Evolutionary conservation across 1,140 invertebrate species (phyloP), one percentile per base, ranked within the genome.

Genomic region (Drosophila obscura): DNA sequence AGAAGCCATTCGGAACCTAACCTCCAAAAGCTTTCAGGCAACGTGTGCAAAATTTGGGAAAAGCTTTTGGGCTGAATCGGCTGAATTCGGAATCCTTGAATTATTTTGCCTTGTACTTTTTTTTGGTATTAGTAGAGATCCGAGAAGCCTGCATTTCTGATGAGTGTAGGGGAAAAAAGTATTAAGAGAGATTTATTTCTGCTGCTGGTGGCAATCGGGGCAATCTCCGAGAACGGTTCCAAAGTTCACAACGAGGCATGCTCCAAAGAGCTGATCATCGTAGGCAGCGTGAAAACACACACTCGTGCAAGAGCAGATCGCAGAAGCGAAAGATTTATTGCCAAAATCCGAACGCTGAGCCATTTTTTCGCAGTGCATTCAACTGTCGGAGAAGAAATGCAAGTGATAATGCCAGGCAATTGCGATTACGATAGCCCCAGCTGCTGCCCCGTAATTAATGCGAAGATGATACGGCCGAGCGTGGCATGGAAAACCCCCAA

Each of bases 401-500:
- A 79, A 73, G 69, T 61, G 79, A 81, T 81, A 73, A 73, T 81
- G 31, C 43, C 55, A 26, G 66, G 56, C 72, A 52, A 19, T 19
- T 19, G 2, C 19, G 19, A 71, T 62, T 66, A 80, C 60, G 77
- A 72, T 80, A 80, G 61, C 51, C 43, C 48, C 71, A 43, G 28
- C 68, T 43, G 67, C 26, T 72, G 59, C 71, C 72, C 72, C 43
- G 60, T 74, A 74, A 74, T 74, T 74, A 74, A 74, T 74, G 59
- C 71, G n/a, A 49, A 77, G 67, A 77, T 66, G 74, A 78, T 68
- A 78, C 46, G 62, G 55, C 41, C 49, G 44, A 16, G 19, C 62
- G 58, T 55, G 62, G 62, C 71, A 84, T 84, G 80, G 80, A 84
- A 84, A 84, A 84, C 80, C 80, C 80, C 80, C 80, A 84, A 62